Percentiles rank a stretch among this genome's conserved stretches.
Evolutionary conservation across 2,113 vertebrate species (phyloP).

Genomic region (Esox niger): DNA sequence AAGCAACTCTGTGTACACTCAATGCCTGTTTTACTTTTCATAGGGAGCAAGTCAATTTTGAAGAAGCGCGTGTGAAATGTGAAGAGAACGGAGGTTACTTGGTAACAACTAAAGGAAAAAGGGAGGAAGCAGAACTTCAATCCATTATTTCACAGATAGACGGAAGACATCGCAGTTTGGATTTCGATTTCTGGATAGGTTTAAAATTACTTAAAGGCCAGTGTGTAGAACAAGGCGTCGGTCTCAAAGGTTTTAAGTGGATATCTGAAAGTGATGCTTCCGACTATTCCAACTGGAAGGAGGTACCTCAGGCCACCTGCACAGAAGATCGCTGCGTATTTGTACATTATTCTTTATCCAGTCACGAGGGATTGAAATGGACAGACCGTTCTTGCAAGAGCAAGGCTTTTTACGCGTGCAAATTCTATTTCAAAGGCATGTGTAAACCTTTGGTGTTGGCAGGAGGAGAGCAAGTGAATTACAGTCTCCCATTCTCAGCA

Average conservation of each 20-base stretch:
- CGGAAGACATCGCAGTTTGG: neutral
- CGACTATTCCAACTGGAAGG: slow-evolving; percentile 66
- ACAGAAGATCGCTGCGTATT: slow-evolving; percentile 63
- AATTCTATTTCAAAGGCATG: slow-evolving; percentile 69
- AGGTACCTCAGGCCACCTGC: slow-evolving; percentile 64
- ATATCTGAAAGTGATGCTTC: slow-evolving; percentile 45
- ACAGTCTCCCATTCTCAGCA: slow-evolving; percentile 57
- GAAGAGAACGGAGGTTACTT: slow-evolving; percentile 64
- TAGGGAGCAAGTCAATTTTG: slow-evolving; percentile 37
- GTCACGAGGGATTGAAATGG: slow-evolving; percentile 54
- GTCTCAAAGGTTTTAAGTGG: slow-evolving; percentile 70
- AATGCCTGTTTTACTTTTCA: slow-evolving; percentile 65
- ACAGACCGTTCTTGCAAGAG: slow-evolving; percentile 45
- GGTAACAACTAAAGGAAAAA: slow-evolving; percentile 54
- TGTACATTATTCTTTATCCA: slow-evolving; percentile 20
- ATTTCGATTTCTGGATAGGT: slow-evolving; percentile 64
- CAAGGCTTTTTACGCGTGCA: slow-evolving; percentile 54
- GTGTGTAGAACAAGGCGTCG: slow-evolving; percentile 33
- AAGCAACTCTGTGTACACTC: slow-evolving; percentile 51
- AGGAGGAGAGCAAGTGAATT: slow-evolving; percentile 51
- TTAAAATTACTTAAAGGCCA: slow-evolving; percentile 48
- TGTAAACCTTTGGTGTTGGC: slow-evolving; percentile 58
- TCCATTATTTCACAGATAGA: slow-evolving; percentile 44
- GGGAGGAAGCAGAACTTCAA: slow-evolving; percentile 54
- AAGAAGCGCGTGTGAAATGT: slow-evolving; percentile 47